A percentile compares a stretch with the other conserved stretches of the same genome.
phyloP scores from a whole-genome alignment of 2,797 vertebrate species.

The Halcyon leucocephala region DNA sequence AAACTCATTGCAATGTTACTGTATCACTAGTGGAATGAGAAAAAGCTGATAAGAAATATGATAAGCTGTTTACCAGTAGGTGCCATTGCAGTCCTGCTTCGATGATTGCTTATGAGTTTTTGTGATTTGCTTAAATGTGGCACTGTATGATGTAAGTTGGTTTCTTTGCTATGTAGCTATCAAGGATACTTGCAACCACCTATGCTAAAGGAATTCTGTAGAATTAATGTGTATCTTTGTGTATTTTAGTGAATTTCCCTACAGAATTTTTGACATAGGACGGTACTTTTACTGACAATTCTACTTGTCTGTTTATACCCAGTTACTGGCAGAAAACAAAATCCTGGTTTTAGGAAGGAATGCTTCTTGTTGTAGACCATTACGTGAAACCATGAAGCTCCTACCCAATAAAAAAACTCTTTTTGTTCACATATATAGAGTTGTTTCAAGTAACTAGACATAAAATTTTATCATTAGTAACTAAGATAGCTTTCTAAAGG shows the following conservation, averaged over 20 bases:
- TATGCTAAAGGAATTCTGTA: conserved; percentile 17
- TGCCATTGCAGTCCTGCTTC: not conserved
- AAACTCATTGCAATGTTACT: not conserved
- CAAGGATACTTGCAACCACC: conserved; percentile 70
- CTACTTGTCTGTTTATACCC: not conserved
- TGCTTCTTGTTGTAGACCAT: not conserved
- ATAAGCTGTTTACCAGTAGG: conserved; percentile 7
- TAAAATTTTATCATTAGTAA: not conserved
- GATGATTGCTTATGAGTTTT: conserved; percentile 5
- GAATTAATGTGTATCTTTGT: not conserved
- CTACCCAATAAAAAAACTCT: not conserved
- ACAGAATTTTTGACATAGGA: not conserved
- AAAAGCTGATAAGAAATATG: not conserved
- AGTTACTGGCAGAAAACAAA: not conserved
- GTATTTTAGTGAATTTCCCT: conserved; percentile 18
- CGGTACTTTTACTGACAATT: conserved; percentile 8
- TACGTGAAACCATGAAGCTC: not conserved
- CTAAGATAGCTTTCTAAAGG: not conserved
- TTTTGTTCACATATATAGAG: not conserved
- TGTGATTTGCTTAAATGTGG: conserved; percentile 35
- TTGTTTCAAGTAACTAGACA: not conserved
- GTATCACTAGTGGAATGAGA: conserved; percentile 2
- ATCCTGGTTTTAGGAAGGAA: not conserved
- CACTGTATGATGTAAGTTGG: conserved; percentile 25
- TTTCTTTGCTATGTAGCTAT: conserved; percentile 30